Conservation (phyloP, 2,797 vertebrate species). For the Propithecus perrieri region DNA sequence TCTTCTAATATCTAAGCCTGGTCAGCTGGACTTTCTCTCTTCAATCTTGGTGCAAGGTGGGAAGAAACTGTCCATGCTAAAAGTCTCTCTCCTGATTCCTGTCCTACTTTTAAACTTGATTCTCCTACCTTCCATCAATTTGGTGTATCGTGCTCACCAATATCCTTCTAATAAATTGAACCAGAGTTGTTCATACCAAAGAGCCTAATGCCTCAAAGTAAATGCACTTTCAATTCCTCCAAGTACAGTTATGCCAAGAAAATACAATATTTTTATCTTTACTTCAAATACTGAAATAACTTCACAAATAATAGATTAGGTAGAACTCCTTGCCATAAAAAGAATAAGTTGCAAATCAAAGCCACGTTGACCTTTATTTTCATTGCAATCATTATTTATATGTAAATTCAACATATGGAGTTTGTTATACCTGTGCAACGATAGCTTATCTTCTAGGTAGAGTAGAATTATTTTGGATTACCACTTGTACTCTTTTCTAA, state of each 20-base stretch:
- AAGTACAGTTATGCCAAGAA: background rate
- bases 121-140: background rate
- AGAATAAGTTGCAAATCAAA: conserved; percentile 31
- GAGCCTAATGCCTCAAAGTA: background rate
- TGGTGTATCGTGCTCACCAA: background rate
- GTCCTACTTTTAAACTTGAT: background rate
- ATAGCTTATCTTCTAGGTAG: background rate
- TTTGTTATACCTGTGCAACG: background rate
- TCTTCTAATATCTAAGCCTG: background rate
- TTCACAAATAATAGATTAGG: background rate
- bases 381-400: background rate
- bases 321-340: background rate
- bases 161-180: background rate
- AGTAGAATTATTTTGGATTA: background rate
- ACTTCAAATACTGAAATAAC: conserved; percentile 7
- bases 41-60: background rate
- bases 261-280: background rate
- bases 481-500: background rate
- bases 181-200: background rate
- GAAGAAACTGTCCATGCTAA: background rate
- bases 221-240: background rate
- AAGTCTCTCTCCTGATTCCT: background rate
- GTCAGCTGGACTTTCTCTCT: background rate
- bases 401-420: background rate
- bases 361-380: conserved; percentile 7